Base-by-base conservation (phyloP, 2,797 vertebrate genomes). In the Sphaeramia orbicularis region DNA sequence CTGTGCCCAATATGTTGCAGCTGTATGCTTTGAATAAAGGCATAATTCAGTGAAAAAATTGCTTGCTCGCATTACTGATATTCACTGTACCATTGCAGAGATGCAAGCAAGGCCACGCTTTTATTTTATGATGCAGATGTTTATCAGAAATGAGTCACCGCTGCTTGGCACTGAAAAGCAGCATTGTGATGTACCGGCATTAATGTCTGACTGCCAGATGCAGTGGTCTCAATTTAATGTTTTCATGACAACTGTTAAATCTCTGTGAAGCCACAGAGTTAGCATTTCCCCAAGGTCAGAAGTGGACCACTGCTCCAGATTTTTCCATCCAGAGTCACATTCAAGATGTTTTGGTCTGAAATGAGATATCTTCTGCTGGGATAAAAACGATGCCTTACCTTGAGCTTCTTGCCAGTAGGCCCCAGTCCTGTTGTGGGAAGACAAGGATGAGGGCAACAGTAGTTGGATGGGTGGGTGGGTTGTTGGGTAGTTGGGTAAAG, bases 111-210 rank as follows among this genome's bases (percentile, higher is more conserved):
- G 89, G 90, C 83, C 79, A 77, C 71, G 71, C 80, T 81, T 86
- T 85, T 89, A 76, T 93, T 93, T 93, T 89, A 93, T 84, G 84
- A 89, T 85, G 88, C 92, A 94, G 92, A 93, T 92, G 93, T 94
- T 93, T 91, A 94, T 94, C 91, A 91, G 83, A 90, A 91, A 86
- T 92, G 89, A 94, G 90, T 92, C 91, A 91, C 85, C 67, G 48
- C 74, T 79, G 71, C 62, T 78, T 76, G 80, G 82, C 80, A 67
- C 83, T 56, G 24, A 54, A 83, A 74, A 38, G 68, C 82, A 71
- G 74, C 61, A 37, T 84, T 85, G 84, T 91, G 91, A 92, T 87
- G 88, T 90, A 78, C 83, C 83, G 75, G 76, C 83, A n/a, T 82
- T 85, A 80, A 73, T 87, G 86, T 89, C 81, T 85, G 81, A 86